These are phyloP conservation scores for Halcyon malimbica DNA, from an alignment of 2,113 vertebrate species.

Conservation along the genomic window DNA sequence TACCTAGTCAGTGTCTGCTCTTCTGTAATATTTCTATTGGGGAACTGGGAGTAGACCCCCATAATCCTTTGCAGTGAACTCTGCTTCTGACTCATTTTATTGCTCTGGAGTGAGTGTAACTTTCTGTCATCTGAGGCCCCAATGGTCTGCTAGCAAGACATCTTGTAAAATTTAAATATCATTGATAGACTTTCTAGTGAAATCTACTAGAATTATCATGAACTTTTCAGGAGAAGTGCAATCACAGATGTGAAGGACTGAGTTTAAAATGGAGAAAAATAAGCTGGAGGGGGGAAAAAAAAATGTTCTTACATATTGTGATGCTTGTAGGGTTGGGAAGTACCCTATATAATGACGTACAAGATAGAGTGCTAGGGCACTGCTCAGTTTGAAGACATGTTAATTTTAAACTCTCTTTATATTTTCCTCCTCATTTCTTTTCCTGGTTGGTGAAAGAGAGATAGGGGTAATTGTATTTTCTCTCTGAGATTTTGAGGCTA, in stretches of 20 bases:
- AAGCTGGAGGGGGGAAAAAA: not conserved
- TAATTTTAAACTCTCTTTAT: not conserved
- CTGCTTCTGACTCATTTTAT: not conserved
- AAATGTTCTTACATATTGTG: not conserved
- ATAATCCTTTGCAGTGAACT: not conserved
- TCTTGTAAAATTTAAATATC: not conserved
- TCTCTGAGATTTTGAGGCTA: not conserved
- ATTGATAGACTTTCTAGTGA: not conserved
- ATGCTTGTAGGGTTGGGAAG: not conserved
- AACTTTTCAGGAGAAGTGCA: not conserved
- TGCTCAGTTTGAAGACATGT: not conserved
- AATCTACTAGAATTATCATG: not conserved
- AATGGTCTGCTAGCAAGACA: not conserved
- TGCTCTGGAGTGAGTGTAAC: not conserved
- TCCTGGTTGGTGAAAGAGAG: not conserved
- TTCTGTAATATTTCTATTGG: not conserved
- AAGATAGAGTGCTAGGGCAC: not conserved
- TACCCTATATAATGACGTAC: not conserved
- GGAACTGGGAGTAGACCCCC: not conserved
- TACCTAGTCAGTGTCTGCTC: not conserved
- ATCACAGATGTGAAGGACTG: not conserved
- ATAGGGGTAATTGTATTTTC: accelerated
- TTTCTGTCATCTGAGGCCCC: not conserved
- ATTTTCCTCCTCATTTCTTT: not conserved
- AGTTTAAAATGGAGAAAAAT: not conserved